Evolutionary conservation across 2,113 vertebrate species (phyloP).

Genomic region (Burhinus bistriatus): DNA sequence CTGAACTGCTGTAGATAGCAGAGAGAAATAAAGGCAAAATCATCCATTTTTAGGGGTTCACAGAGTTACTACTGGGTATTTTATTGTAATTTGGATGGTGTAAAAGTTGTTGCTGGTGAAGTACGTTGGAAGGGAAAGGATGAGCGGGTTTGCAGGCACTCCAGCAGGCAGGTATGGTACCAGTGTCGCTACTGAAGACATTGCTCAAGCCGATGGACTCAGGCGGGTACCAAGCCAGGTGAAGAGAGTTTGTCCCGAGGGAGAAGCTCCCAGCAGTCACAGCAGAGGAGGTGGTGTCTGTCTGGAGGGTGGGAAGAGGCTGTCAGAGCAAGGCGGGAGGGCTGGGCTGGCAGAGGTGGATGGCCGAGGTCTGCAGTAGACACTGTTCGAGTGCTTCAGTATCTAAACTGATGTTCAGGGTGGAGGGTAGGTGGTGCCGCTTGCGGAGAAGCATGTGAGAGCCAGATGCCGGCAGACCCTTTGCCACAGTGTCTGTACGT

Average conservation of each 20-base stretch:
- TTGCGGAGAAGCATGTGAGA: accelerated
- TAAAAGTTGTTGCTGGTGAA: not conserved
- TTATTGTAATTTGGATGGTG: not conserved
- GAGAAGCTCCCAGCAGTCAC: not conserved
- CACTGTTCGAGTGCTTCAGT: not conserved
- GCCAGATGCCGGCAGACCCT: not conserved
- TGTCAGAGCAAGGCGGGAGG: not conserved
- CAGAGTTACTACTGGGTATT: not conserved
- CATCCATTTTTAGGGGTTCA: not conserved
- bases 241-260: not conserved
- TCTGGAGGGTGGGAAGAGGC: not conserved
- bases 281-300: not conserved
- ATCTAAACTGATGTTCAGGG: not conserved
- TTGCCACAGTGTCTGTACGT: accelerated
- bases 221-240: not conserved
- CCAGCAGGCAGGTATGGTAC: not conserved
- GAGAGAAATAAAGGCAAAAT: not conserved
- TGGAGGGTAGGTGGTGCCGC: not conserved
- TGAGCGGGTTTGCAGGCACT: not conserved
- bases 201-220: accelerated
- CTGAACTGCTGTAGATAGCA: not conserved
- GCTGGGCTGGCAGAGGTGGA: not conserved
- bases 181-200: accelerated
- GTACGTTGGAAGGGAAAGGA: not conserved
- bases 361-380: accelerated